Conservation (phyloP, 2,113 vertebrate genomes). For the Artemisiospiza belli region DNA sequence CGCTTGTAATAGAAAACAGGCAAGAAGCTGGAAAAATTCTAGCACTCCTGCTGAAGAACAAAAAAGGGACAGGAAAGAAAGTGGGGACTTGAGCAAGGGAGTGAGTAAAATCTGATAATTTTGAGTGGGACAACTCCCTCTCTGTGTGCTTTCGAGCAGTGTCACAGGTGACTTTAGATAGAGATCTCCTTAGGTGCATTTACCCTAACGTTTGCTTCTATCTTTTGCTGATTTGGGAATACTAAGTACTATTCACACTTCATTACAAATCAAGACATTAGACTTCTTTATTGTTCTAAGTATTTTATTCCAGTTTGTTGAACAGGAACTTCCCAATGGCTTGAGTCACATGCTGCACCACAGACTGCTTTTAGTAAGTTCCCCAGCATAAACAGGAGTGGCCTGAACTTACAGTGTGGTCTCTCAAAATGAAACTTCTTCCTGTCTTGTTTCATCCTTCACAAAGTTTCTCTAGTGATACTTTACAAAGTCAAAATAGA, state of each 20-base stretch:
- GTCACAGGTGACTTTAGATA: background rate
- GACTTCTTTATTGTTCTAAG: background rate
- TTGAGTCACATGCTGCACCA: fast-evolving
- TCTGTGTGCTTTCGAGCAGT: background rate
- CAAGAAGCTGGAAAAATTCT: background rate
- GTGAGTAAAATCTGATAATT: background rate
- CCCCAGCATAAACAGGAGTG: background rate
- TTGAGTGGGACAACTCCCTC: background rate
- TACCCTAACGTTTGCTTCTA: background rate
- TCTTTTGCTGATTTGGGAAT: background rate
- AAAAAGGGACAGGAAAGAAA: background rate
- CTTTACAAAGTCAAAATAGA: background rate
- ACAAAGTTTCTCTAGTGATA: background rate
- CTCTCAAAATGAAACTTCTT: background rate
- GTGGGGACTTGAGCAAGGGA: background rate
- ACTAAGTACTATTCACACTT: background rate
- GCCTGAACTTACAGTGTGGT: background rate
- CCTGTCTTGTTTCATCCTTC: background rate
- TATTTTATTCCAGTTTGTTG: background rate
- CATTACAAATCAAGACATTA: background rate
- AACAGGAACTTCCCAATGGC: background rate
- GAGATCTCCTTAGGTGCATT: background rate
- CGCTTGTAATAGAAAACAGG: background rate
- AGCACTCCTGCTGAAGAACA: background rate
- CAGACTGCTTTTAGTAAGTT: background rate